Evolutionary conservation across 2,797 vertebrate species (phyloP).

Genomic region (Diglossa cyanea): DNA sequence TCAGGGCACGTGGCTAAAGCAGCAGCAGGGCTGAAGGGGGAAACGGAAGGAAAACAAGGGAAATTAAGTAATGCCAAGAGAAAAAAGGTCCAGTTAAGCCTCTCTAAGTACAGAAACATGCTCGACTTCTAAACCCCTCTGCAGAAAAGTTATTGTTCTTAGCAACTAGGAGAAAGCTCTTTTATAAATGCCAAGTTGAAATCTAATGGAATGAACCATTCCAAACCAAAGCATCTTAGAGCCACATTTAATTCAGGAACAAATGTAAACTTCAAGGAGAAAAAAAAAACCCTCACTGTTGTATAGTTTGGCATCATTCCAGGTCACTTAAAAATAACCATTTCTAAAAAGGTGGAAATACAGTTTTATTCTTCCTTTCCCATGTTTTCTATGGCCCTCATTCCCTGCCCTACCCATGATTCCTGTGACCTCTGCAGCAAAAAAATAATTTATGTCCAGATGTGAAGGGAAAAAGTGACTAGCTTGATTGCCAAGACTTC

Average conservation of each 20-base stretch:
- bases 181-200: slow-evolving; percentile 28
- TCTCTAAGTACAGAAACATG: neutral
- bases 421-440: slow-evolving; percentile 65
- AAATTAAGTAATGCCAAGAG: neutral
- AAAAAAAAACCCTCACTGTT: neutral
- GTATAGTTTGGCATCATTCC: slow-evolving; percentile 67
- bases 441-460: slow-evolving; percentile 74
- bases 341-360: slow-evolving; percentile 78
- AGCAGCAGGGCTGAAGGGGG: neutral
- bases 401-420: slow-evolving; percentile 74
- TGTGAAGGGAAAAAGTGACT: slow-evolving; percentile 72
- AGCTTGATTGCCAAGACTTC: slow-evolving; percentile 73
- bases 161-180: slow-evolving; percentile 47
- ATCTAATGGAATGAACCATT: slow-evolving; percentile 36
- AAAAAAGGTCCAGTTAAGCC: slow-evolving; percentile 15
- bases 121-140: slow-evolving; percentile 33
- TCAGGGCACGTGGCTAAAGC: neutral
- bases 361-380: slow-evolving; percentile 77
- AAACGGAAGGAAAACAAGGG: neutral
- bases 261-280: slow-evolving; percentile 61
- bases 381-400: slow-evolving; percentile 75
- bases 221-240: slow-evolving; percentile 66
- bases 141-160: slow-evolving; percentile 49
- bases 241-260: slow-evolving; percentile 63
- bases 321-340: slow-evolving; percentile 76